A percentile compares a stretch with the other conserved stretches of the same genome.
phyloP scores from a whole-genome alignment of 2,113 vertebrate species.

The Osmerus mordax region DNA sequence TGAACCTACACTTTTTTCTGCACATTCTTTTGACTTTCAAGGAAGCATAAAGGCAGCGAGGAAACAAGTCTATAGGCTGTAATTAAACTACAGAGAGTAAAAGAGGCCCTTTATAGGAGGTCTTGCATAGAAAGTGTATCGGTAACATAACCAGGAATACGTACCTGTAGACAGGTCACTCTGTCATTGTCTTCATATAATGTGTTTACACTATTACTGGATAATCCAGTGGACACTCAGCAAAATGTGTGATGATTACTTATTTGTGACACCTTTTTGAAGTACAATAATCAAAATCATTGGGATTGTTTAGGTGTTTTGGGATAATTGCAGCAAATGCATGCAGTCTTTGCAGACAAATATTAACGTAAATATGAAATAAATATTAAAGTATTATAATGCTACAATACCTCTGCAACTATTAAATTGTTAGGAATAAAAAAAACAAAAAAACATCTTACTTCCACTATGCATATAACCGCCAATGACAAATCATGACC shows the following conservation, averaged over 20 bases:
- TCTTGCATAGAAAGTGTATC: no score
- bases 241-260: no score
- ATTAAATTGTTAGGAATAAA: constrained; percentile 59
- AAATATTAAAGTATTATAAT: no score
- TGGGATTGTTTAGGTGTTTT: no score
- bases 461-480: constrained; percentile 57
- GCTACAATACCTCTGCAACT: constrained; percentile 56
- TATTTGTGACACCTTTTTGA: no score
- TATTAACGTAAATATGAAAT: no score
- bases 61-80: constrained; percentile 40
- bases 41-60: constrained; percentile 31
- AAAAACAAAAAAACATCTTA: constrained; percentile 51
- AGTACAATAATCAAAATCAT: no score
- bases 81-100: constrained; percentile 35
- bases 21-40: constrained; percentile 28
- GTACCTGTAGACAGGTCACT: no score
- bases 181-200: no score
- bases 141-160: no score
- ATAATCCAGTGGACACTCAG: no score
- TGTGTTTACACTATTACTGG: no score
- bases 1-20: constrained; percentile 15
- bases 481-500: constrained; percentile 52
- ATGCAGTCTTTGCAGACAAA: background rate
- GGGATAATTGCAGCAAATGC: background rate
- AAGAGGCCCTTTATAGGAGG: constrained; percentile 11